Evolutionary conservation across 2,888 invertebrate genomes (phyloP).

Genomic region (Apamea crenata): DNA sequence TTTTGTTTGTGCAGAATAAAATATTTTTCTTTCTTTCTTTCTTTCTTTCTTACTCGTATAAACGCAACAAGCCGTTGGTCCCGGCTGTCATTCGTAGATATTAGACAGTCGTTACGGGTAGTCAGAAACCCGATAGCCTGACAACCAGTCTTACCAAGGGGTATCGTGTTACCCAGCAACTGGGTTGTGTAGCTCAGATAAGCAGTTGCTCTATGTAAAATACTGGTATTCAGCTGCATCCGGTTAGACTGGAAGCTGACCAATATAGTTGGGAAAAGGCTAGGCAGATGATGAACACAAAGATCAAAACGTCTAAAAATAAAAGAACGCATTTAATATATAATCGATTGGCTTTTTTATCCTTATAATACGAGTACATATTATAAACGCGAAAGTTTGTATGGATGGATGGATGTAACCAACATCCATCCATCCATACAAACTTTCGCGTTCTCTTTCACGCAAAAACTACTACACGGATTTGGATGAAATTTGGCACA

Average conservation of each 20-base stretch:
- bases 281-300: background rate
- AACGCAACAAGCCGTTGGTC: background rate
- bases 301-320: slow-evolving; percentile 9
- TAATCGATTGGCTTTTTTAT: background rate
- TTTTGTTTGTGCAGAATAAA: too few species aligned
- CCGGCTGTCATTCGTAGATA: background rate
- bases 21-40: too few species aligned
- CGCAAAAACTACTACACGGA: too few species aligned
- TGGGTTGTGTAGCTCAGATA: background rate
- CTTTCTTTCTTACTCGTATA: too few species aligned
- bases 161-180: background rate
- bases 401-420: too few species aligned
- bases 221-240: background rate
- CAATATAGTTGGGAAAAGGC: background rate
- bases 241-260: too few species aligned
- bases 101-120: background rate
- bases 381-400: too few species aligned
- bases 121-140: background rate
- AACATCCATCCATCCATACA: too few species aligned
- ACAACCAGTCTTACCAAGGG: background rate
- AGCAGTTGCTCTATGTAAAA: background rate
- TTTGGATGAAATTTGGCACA: too few species aligned
- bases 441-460: too few species aligned
- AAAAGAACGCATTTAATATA: background rate
- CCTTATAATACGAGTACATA: too few species aligned